Base-by-base conservation (phyloP, 2,113 vertebrate genomes). In the Nipponia nippon region DNA sequence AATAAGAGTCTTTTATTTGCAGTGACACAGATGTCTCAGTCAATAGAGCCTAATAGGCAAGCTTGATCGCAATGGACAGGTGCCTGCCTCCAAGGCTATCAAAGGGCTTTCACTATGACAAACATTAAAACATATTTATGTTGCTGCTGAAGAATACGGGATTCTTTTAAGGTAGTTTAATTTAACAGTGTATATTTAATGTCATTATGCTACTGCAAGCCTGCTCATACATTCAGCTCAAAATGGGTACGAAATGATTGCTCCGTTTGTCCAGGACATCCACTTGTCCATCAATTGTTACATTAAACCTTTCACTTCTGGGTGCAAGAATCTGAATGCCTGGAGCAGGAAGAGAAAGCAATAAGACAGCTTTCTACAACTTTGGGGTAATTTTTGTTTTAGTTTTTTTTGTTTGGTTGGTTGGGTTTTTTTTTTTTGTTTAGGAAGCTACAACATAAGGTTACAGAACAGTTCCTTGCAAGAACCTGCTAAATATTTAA, bases 21-120 rank as follows among this genome's bases (percentile, higher is more conserved):
- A 97, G 98, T 99, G 99, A 99, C 99, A 99, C 99, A 99, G 99
- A 99, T 99, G 99, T 99, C 99, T 99, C 99, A 99, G 99, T 99
- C 99, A 99, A 99, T 99, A 99, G 98, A 98, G 99, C 98, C 99
- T 99, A 99, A 99, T 98, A 99, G 99, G 99, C 98, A 98, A 98
- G 98, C 98, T 98, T 98, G 99, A 99, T 99, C 96, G 98, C 98
- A 84, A 97, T 32, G 98, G 99, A 98, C 99, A 99, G 98, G 98
- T 97, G 97, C 97, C 95, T 97, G 98, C 98, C 98, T 98, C 96
- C 96, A 52, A 97, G 98, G 97, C 98, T 97, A 97, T 97, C 98
- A 96, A 97, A 97, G 96, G 95, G 96, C 94, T 97, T 95, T 96
- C 90, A 63, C 97, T 75, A 97, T 95, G 95, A 97, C 97, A 97